Base-by-base conservation (phyloP, 2,888 invertebrate genomes). In the Serripes groenlandicus region DNA sequence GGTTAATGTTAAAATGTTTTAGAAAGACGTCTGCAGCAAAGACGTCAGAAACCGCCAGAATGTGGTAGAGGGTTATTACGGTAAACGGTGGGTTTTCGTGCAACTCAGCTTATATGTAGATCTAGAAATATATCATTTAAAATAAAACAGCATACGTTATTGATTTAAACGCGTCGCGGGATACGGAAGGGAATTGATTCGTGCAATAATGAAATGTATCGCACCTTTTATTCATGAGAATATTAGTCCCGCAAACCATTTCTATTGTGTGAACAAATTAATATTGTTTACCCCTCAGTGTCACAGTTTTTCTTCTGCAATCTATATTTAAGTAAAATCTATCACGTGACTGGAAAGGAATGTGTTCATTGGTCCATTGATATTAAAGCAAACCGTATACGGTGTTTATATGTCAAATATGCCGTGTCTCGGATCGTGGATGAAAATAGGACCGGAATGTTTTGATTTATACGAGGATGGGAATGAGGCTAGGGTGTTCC, bases 341-440 rank as follows among this genome's bases (percentile, higher is more conserved):
- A 30, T 60, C 73, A 73, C 73, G 73, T 73, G 73, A 73, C 60
- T 28, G 32, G 42, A 73, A 42, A 28, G 62, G 73, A 58, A 71
- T 58, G 15, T 28, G 34, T 34, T 73, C 62, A 73, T 73, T 73
- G 73, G 73, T 58, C 37, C 62, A 73, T 66, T 26, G 66, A 66
- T 56, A 56, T 35, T 42, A 42, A 66, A 42, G 15, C 3, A 66
- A 26, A 37, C 66, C 42, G 66, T 66, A 66, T 66, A 42, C 66
- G 66, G 66, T 66, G 66, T 66, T 66, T 66, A 66, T 66, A 28
- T 56, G 28, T 26, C 23, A 66, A 42, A 42, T 66, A 66, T 66
- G 66, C 66, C 37, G 66, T 23, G 23, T 66, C 42, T n/a, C 56
- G 56, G 11, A n/a, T 56, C 56, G 56, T 26, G 56, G 11, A n/a